phyloP scores from a whole-genome alignment of 2,113 vertebrate species.

The Pagrus major region DNA sequence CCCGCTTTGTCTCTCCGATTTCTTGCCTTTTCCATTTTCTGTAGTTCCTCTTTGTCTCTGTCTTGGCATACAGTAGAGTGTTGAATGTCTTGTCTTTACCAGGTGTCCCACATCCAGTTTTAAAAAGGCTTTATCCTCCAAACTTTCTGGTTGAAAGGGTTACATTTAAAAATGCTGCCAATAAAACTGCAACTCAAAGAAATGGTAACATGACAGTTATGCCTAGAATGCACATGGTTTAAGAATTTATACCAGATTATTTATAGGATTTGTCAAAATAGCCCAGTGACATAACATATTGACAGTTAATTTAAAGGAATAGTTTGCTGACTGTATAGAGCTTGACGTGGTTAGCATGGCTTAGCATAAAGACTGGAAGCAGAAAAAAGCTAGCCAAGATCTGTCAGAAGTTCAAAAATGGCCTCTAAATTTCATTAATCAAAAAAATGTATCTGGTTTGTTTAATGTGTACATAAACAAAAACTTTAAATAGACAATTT shows the following conservation, averaged over 20 bases:
- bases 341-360: too few species aligned
- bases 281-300: too few species aligned
- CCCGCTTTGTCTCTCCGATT: slow-evolving; percentile 32
- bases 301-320: too few species aligned
- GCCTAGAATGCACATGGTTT: not conserved
- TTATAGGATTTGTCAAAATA: not conserved
- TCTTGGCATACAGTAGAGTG: slow-evolving; percentile 28
- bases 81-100: slow-evolving; percentile 26
- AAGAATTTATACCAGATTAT: not conserved
- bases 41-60: slow-evolving; percentile 45
- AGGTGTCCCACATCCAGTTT: slow-evolving; percentile 12
- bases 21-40: slow-evolving; percentile 38
- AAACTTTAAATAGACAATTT: too few species aligned
- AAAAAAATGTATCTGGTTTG: too few species aligned
- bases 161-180: not conserved
- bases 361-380: too few species aligned
- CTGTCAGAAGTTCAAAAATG: too few species aligned
- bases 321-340: too few species aligned
- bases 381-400: too few species aligned
- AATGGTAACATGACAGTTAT: not conserved
- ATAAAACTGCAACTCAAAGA: not conserved
- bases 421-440: too few species aligned
- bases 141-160: not conserved
- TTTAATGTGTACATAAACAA: too few species aligned
- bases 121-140: slow-evolving; percentile 1